phyloP scores from a whole-genome alignment of 2,113 vertebrate species.

The Anguilla rostrata region DNA sequence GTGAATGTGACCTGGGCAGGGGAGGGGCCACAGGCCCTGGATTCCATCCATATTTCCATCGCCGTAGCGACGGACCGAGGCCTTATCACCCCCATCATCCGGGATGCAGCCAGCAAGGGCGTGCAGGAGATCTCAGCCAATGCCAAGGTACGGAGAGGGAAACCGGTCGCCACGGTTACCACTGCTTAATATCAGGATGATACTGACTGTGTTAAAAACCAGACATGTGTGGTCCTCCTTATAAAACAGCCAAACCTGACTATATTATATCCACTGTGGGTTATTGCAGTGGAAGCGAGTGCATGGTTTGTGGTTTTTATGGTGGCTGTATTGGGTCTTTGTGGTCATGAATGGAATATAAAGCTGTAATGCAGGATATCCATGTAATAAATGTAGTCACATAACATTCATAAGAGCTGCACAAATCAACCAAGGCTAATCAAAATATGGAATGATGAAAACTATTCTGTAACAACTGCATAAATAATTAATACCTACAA shows the following conservation, averaged over 20 bases:
- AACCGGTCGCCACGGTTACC: background rate
- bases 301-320: background rate
- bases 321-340: too few relatives aligned
- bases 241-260: background rate
- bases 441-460: too few relatives aligned
- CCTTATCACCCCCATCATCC: conserved; percentile 92
- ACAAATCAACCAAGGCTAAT: too few relatives aligned
- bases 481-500: too few relatives aligned
- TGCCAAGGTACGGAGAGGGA: conserved; percentile 74
- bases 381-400: too few relatives aligned
- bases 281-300: background rate
- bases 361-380: too few relatives aligned
- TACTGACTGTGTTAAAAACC: background rate
- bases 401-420: too few relatives aligned
- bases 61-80: conserved; percentile 91
- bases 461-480: too few relatives aligned
- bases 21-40: conserved; percentile 76
- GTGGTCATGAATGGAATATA: too few relatives aligned
- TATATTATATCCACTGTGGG: too few relatives aligned
- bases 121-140: conserved; percentile 84
- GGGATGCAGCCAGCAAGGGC: conserved; percentile 84
- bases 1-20: conserved; percentile 89
- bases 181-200: background rate
- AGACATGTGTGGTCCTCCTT: background rate
- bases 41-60: conserved; percentile 87